Evolutionary conservation across 2,113 vertebrate species (phyloP).

Genomic region (Onychorhynchus coronatus): DNA sequence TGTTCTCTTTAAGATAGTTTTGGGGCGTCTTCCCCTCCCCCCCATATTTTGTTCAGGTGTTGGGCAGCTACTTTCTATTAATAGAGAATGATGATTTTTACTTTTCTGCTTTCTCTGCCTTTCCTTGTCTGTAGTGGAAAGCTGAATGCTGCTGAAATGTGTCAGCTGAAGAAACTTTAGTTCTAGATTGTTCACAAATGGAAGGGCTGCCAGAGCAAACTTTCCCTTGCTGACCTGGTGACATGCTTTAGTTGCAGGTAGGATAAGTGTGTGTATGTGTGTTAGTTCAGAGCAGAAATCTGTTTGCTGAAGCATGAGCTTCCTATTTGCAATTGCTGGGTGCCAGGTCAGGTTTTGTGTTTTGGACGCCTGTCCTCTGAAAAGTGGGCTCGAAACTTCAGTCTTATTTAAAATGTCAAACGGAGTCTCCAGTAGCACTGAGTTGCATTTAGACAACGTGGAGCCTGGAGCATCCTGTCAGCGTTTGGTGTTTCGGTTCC

Average conservation of each 20-base stretch:
- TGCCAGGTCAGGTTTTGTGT: accelerated
- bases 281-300: not conserved
- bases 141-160: not conserved
- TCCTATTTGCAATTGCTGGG: not conserved
- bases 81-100: not conserved
- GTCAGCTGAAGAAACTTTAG: not conserved
- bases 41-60: not conserved
- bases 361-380: not conserved
- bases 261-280: not conserved
- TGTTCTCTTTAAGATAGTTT: not conserved
- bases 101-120: not conserved
- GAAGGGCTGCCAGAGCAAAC: not conserved
- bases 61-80: not conserved
- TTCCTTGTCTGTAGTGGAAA: not conserved
- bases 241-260: not conserved
- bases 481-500: not conserved
- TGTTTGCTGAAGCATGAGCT: not conserved
- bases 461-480: not conserved
- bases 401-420: not conserved
- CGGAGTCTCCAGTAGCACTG: not conserved
- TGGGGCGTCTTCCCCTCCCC: too few relatives aligned
- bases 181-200: not conserved
- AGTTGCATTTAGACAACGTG: not conserved
- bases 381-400: not conserved
- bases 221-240: not conserved